Evolutionary conservation across 1,140 invertebrate genomes (phyloP), one percentile per base, ranked within the genome.

Genomic region (Panulirus ornatus): DNA sequence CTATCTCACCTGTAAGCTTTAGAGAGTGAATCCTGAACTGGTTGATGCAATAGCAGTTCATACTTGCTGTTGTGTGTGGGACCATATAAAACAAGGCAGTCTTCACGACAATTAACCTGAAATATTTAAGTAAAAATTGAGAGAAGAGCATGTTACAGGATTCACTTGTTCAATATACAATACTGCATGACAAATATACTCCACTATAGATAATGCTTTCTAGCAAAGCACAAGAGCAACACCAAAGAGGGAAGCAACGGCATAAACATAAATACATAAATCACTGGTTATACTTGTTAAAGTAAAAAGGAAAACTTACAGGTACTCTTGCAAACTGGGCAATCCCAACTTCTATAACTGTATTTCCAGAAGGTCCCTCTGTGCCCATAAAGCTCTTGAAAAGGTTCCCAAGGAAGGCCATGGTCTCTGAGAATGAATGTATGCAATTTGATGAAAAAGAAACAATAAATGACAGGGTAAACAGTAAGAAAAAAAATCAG

Each of bases 21-120:
- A 94, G 95, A 94, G 71, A 95, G 94, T 51, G 94, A 95, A 93
- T 96, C 96, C 11, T 95, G 95, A 92, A 95, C 96, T 38, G 96
- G 96, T 93, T 95, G 95, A 90, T 97, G 96, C 30, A 97, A 93
- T n/a, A 97, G 94, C 92, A 97, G 96, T 93, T 97, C 96, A 94
- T 95, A 97, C 84, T 93, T 94, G 6, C 93, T 92, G 89, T 95
- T 94, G 8, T 94, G 92, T 51, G 94, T 94, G 47, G 95, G 95
- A 84, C 94, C 94, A 93, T 97, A 97, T 0, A 97, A 92, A 78
- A 96, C 94, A 22, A 97, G 94, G 19, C 96, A 95, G 93, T 97
- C 96, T 93, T 97, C 96, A 84, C 96, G 94, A 42, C 81, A 75
- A 34, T 73, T 22, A 73, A 88, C 86, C 92, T 91, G 54, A 27